Conservation (phyloP, 2,888 invertebrate species). For the Acanthosoma haemorrhoidale region DNA sequence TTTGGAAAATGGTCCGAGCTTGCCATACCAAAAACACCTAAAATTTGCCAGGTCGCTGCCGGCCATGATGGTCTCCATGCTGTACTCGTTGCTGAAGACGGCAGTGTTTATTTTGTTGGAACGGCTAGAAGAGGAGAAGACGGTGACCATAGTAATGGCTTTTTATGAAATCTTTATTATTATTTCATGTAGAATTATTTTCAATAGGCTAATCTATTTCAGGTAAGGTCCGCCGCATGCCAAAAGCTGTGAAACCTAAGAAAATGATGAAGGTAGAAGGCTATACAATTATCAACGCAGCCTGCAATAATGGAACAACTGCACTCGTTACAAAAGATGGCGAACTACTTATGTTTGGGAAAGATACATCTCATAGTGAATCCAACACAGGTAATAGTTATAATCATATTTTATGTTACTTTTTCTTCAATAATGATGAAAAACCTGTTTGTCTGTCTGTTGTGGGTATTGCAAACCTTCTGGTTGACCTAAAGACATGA, state of each 20-base stretch:
- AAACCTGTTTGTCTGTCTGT: no score
- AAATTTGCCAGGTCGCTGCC: constrained; percentile 71
- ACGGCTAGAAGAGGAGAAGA: constrained; percentile 89
- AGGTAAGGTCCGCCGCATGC: constrained; percentile 67
- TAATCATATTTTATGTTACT: no score
- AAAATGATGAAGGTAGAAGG: constrained; percentile 86
- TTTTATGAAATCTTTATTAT: background rate
- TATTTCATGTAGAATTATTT: background rate
- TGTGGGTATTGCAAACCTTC: no score
- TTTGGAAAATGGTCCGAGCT: constrained; percentile 50
- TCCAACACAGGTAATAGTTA: constrained; percentile 55
- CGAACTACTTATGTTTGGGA: constrained; percentile 87
- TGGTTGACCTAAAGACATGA: no score
- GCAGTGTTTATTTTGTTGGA: constrained; percentile 78
- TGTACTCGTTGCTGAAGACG: constrained; percentile 85
- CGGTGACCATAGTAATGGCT: constrained; percentile 66
- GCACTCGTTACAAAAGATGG: constrained; percentile 89
- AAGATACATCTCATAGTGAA: constrained; percentile 83
- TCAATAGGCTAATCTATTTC: background rate
- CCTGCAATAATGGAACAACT: constrained; percentile 92
- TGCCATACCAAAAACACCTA: constrained; percentile 65
- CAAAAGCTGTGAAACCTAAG: constrained; percentile 87
- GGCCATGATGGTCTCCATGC: constrained; percentile 94
- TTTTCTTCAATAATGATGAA: no score
- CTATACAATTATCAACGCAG: constrained; percentile 72